phyloP scores from a whole-genome alignment of 2,797 vertebrate genomes.

The Pangasius mekongensis region DNA sequence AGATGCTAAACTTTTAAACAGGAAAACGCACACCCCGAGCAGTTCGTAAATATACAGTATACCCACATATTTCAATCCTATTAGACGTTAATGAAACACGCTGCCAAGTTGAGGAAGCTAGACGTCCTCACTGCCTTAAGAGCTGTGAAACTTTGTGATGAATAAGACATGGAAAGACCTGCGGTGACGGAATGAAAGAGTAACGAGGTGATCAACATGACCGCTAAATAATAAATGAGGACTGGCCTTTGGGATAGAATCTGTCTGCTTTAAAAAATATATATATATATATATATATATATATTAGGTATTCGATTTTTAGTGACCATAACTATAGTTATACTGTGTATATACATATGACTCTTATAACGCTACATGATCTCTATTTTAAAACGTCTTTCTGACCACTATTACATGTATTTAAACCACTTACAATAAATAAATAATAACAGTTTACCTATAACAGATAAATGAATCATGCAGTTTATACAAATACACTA shows the following conservation, averaged over 20 bases:
- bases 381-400: neutral
- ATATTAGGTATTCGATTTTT: neutral
- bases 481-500: neutral
- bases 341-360: neutral
- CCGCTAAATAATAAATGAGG: conserved; percentile 48
- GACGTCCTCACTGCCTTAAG: neutral
- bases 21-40: neutral
- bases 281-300: too few relatives aligned
- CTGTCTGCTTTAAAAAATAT: neutral
- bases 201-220: conserved; percentile 34
- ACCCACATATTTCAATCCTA: neutral
- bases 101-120: neutral
- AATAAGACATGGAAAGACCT: conserved; percentile 45
- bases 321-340: neutral
- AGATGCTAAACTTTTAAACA: neutral
- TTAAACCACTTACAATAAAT: neutral
- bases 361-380: neutral
- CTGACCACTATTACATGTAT: neutral
- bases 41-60: neutral
- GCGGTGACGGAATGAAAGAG: conserved; percentile 39
- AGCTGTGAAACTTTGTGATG: conserved; percentile 34
- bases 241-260: neutral
- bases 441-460: too few relatives aligned
- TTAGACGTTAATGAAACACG: neutral
- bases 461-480: neutral